Percentiles rank a stretch among this genome's conserved stretches.
phyloP scores from a whole-genome alignment of 1,140 invertebrate species.

The Gryllus bimaculatus region DNA sequence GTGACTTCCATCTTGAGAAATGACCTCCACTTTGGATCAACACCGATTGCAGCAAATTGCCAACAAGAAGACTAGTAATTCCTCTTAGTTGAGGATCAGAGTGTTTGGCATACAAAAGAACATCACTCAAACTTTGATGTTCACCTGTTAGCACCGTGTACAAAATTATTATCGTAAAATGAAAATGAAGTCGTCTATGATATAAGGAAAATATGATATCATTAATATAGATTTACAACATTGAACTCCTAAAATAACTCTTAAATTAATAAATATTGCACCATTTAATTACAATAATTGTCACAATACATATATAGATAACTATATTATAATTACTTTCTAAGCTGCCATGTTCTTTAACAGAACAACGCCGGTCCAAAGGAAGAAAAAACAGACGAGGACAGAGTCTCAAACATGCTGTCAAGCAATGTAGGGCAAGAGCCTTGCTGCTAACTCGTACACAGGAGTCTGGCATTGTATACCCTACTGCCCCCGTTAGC shows the following conservation, averaged over 20 bases:
- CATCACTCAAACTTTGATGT: constrained; percentile 46
- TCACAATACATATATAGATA: background rate
- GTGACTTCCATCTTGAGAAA: constrained; percentile 32
- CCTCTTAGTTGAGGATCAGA: constrained; percentile 75
- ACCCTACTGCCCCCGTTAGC: constrained; percentile 50
- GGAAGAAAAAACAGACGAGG: constrained; percentile 57
- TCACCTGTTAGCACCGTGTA: background rate
- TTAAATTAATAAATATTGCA: background rate
- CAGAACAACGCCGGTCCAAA: constrained; percentile 39
- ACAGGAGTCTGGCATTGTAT: constrained; percentile 50
- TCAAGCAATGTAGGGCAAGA: constrained; percentile 64
- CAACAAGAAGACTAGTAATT: constrained; percentile 53
- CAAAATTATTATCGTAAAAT: constrained; percentile 19
- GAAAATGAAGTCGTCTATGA: too few relatives aligned
- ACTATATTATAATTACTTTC: background rate
- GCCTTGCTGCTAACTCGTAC: constrained; percentile 78
- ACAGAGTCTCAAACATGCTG: constrained; percentile 54
- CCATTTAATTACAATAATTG: background rate
- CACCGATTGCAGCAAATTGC: constrained; percentile 53
- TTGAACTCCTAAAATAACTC: constrained; percentile 20
- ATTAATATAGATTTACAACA: too few relatives aligned
- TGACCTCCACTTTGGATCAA: constrained; percentile 48
- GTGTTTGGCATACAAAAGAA: constrained; percentile 60
- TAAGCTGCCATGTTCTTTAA: background rate
- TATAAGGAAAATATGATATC: too few relatives aligned